Percentiles rank a stretch among this genome's conserved stretches.
phyloP scores from a whole-genome alignment of 2,797 vertebrate species.

The Coccyzus lansbergi region DNA sequence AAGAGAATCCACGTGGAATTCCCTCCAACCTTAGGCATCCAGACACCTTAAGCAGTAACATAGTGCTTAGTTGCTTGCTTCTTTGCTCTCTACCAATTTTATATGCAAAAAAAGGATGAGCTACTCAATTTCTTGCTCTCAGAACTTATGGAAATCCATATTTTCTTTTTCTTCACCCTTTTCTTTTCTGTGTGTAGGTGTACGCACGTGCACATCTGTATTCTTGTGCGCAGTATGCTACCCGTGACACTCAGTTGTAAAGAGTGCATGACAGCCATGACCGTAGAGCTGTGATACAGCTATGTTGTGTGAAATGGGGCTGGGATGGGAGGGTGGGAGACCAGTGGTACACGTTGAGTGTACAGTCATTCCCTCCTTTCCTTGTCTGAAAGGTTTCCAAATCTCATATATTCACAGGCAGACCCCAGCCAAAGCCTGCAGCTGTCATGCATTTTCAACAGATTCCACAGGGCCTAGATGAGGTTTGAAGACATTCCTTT shows the following conservation, averaged over 20 bases:
- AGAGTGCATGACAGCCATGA: constrained; percentile 40
- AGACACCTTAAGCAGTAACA: not conserved
- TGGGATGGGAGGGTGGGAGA: constrained; percentile 15
- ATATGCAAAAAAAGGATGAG: not conserved
- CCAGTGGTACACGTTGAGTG: constrained; percentile 59
- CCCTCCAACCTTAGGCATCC: not conserved
- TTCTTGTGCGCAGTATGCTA: not conserved
- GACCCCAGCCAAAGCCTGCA: constrained; percentile 88
- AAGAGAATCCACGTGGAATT: not conserved
- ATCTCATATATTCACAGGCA: constrained; percentile 87
- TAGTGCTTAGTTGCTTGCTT: not conserved
- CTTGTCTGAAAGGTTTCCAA: constrained; percentile 83
- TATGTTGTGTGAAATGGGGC: constrained; percentile 52
- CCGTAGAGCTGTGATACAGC: constrained; percentile 17
- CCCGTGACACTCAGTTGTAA: not conserved
- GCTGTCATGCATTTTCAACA: constrained; percentile 99
- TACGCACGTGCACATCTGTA: not conserved
- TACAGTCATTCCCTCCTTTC: constrained; percentile 77
- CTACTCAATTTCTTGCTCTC: constrained; percentile 49
- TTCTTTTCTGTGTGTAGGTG: not conserved
- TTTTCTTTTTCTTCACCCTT: not conserved
- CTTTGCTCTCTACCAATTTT: not conserved
- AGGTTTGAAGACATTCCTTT: constrained; percentile 93
- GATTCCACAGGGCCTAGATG: constrained; percentile 92
- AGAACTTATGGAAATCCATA: not conserved